Percentiles rank a stretch among this genome's conserved stretches.
phyloP scores from a whole-genome alignment of 2,888 invertebrate genomes.

The Fragum whitleyi region DNA sequence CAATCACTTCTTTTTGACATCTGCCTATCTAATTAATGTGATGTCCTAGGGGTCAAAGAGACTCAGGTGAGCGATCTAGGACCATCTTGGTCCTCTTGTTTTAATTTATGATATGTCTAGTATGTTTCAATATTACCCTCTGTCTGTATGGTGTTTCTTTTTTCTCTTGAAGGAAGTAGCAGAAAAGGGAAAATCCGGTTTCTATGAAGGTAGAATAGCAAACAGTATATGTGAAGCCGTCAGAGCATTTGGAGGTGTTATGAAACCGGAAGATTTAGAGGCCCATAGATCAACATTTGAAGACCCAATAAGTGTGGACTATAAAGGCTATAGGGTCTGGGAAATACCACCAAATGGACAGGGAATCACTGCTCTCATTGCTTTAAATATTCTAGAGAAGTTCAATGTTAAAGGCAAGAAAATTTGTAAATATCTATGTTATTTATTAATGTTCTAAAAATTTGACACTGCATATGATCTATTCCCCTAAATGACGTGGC shows the following conservation, averaged over 20 bases:
- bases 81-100: too few relatives aligned
- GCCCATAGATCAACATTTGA: constrained; percentile 76
- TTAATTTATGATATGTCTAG: too few relatives aligned
- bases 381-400: constrained; percentile 84
- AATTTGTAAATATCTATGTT: neutral
- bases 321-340: constrained; percentile 82
- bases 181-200: constrained; percentile 77
- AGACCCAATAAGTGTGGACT: constrained; percentile 80
- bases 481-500: neutral
- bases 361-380: constrained; percentile 84
- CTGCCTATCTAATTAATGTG: too few relatives aligned
- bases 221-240: constrained; percentile 79
- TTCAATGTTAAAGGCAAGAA: constrained; percentile 80
- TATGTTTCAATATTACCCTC: too few relatives aligned
- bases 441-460: neutral
- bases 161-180: constrained; percentile 81
- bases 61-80: too few relatives aligned
- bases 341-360: constrained; percentile 85
- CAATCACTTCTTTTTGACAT: too few relatives aligned
- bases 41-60: too few relatives aligned
- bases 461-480: neutral
- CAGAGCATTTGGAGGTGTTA: constrained; percentile 78
- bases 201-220: constrained; percentile 82
- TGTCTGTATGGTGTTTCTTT: too few relatives aligned
- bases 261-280: constrained; percentile 81